Base-by-base conservation (phyloP, 2,113 vertebrate genomes). In the Burhinus oedicnemus region DNA sequence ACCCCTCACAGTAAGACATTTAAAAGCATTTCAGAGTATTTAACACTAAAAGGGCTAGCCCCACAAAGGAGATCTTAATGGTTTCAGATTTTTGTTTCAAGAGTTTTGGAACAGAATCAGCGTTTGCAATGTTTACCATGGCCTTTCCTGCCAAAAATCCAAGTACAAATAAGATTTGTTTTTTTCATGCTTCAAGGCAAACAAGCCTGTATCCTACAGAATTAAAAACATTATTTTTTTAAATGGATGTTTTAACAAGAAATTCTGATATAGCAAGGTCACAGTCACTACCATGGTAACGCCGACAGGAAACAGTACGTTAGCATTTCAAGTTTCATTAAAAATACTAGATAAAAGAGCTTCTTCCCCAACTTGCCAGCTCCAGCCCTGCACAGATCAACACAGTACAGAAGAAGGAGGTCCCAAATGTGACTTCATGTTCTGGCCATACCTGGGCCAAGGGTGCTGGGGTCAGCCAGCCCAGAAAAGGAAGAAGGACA, bases 211-310 rank as follows among this genome's bases (percentile, higher is more conserved):
- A 80, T 40, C 58, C 71, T 74, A 58, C 54, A 77, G 93, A 83
- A 95, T 45, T 52, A 76, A 87, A 94, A 93, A 87, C 8, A 49
- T 29, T 32, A 38, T 21, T 34, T 75, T 88, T 74, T 71, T 9
- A 2, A 90, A 91, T 66, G 15, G 20, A 88, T 96, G 87, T 96
- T 97, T 96, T 90, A 83, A 93, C 32, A 96, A 94, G 91, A 90
- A 83, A 83, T 86, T 87, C 68, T 90, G 51, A 85, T 52, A 38
- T 3, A 83, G 45, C 83, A 85, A 95, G 93, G 95, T 95, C 94
- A 93, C 60, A 58, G 84, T 12, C 94, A 86, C 89, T 91, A 51
- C 75, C 82, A 81, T 47, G 84, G 68, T 64, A 96, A 96, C 83
- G 1, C 49, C 83, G 88, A 83, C 69, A 95, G 86, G 42, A 96